Conservation (phyloP, 1,140 invertebrate species). For the Sipha flava region DNA sequence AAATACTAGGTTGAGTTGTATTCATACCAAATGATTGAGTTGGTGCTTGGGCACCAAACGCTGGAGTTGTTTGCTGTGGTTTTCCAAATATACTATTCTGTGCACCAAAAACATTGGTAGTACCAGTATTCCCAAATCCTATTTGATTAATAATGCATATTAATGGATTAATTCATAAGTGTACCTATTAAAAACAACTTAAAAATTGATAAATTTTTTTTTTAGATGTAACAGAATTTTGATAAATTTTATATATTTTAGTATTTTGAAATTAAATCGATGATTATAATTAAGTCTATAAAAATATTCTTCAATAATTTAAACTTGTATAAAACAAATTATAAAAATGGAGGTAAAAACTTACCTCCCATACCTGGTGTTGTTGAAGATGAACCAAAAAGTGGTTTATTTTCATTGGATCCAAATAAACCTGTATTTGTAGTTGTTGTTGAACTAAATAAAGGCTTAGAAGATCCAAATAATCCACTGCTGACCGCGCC, state of each 20-base stretch:
- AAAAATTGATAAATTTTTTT: too few relatives aligned
- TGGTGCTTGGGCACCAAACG: constrained; percentile 35
- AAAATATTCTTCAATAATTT: too few relatives aligned
- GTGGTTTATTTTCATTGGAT: constrained; percentile 20
- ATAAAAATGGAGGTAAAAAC: too few relatives aligned
- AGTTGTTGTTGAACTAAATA: constrained; percentile 23
- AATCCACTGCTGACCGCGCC: constrained; percentile 37
- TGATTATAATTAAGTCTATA: too few relatives aligned
- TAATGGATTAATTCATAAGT: too few relatives aligned
- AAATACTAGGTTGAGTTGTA: constrained; percentile 34
- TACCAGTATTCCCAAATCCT: constrained; percentile 22
- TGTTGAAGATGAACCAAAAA: constrained; percentile 9
- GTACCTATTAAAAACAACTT: too few relatives aligned
- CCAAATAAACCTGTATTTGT: constrained; percentile 30
- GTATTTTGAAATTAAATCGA: too few relatives aligned
- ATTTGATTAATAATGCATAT: background rate
- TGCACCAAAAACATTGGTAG: constrained; percentile 24
- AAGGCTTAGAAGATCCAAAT: background rate
- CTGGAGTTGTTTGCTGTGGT: constrained; percentile 31
- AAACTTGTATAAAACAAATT: too few relatives aligned
- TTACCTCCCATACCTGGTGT: constrained; percentile 1
- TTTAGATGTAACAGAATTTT: too few relatives aligned
- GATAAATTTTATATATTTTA: too few relatives aligned
- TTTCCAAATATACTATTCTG: constrained; percentile 35
- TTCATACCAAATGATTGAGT: constrained; percentile 36